Base-by-base conservation (phyloP, 2,888 invertebrate genomes). In the Apamea epomidion region DNA sequence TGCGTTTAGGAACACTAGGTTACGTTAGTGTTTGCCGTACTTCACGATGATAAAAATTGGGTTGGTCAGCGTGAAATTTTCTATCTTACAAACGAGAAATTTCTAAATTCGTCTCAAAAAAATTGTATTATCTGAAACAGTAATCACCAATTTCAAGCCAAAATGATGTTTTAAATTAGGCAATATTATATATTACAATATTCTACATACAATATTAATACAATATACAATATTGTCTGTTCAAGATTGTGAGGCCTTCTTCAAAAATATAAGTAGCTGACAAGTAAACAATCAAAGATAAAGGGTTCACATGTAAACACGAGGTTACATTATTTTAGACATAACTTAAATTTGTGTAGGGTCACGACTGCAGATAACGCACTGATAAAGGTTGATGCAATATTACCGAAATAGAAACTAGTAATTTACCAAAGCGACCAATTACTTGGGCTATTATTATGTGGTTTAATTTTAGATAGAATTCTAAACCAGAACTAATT, bases 301-400 rank as follows among this genome's bases (percentile, higher is more conserved):
- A 88, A 60, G 71, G 29, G 78, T 86, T 79, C 77, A 87, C 32
- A 74, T 87, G 86, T 86, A 86, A 85, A 88, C 88, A 86, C 10
- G 69, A 75, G 45, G 71, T 73, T 70, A 86, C 68, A 81, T 67
- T 76, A 83, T 84, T 87, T 84, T 68, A 72, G 67, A 86, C 75
- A 74, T 76, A 86, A 88, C 71, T 75, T 83, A 79, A 82, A 87
- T 83, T 84, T 74, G 81, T 78, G 77, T 85, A 85, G 90, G 91
- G 92, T 92, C 91, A 84, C 62, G 90, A 90, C 90, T 82, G 74
- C 0, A 85, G 92, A 92, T 92, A 93, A 86, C 78, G 80, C 32
- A 64, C 60, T 76, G 92, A 93, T 93, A 92, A 88, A 71, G 6
- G 18, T 75, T 87, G 86, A 88, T 88, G 88, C 81, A 90, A 83